Evolutionary conservation across 2,888 invertebrate species (phyloP).

Genomic region (Diadegma fenestrale): DNA sequence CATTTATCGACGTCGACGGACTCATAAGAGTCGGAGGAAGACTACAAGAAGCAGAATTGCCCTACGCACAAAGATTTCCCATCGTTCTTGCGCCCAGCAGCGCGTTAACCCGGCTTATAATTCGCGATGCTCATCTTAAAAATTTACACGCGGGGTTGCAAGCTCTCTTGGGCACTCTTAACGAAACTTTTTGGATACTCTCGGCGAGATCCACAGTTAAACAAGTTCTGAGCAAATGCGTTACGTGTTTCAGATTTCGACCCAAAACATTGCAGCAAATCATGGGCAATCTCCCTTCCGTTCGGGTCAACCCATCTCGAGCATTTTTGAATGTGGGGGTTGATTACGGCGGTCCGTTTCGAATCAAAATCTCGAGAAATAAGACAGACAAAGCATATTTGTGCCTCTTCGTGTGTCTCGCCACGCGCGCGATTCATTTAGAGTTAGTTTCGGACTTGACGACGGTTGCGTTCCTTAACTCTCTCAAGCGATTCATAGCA

Average conservation of each 20-base stretch:
- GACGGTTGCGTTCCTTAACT: slow-evolving; percentile 55
- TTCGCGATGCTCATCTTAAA: slow-evolving; percentile 50
- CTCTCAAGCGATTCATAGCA: slow-evolving; percentile 51
- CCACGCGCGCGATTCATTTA: slow-evolving; percentile 57
- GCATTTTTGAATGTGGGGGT: slow-evolving; percentile 50
- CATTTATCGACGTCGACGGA: slow-evolving; percentile 50
- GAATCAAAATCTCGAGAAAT: slow-evolving; percentile 37
- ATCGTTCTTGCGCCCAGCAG: slow-evolving; percentile 44
- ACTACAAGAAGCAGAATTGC: slow-evolving; percentile 39
- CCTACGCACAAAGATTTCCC: slow-evolving; percentile 29
- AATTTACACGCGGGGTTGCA: slow-evolving; percentile 45
- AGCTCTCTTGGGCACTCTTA: slow-evolving; percentile 37
- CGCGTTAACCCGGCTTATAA: slow-evolving; percentile 37
- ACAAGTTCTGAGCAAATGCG: slow-evolving; percentile 55
- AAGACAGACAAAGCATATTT: slow-evolving; percentile 50
- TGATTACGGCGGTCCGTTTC: slow-evolving; percentile 59
- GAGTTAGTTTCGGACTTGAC: slow-evolving; percentile 49
- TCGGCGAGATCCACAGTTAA: slow-evolving; percentile 52
- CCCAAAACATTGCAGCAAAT: slow-evolving; percentile 33
- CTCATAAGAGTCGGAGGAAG: slow-evolving; percentile 54
- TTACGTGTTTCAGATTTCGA: slow-evolving; percentile 57
- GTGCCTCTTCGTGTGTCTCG: slow-evolving; percentile 60
- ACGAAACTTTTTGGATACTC: slow-evolving; percentile 55
- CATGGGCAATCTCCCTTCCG: slow-evolving; percentile 56
- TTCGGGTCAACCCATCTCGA: slow-evolving; percentile 39